Percentiles rank a stretch among this genome's conserved stretches.
phyloP scores from a whole-genome alignment of 1,140 invertebrate genomes.

The Muscidifurax raptorellus region DNA sequence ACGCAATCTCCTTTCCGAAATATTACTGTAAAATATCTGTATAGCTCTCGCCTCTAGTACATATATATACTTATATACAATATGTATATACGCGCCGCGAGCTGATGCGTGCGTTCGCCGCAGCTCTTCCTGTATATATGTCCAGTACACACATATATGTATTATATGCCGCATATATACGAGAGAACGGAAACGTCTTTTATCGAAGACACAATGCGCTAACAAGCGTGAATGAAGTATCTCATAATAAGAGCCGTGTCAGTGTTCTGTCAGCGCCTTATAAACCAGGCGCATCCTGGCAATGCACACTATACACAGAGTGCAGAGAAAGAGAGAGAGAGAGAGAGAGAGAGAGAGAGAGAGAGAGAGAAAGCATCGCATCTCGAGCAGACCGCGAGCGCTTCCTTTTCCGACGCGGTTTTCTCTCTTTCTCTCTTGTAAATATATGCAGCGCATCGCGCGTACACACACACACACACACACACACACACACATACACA shows the following conservation, averaged over 20 bases:
- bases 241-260: constrained; percentile 15
- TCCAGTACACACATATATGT: no score
- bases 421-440: background rate
- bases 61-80: background rate
- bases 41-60: background rate
- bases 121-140: no score
- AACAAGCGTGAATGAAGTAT: constrained; percentile 22
- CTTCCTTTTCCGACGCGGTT: constrained; percentile 1
- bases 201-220: constrained; percentile 14
- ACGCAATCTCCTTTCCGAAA: no score
- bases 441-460: background rate
- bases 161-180: background rate
- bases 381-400: background rate
- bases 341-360: no score
- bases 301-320: no score
- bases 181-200: constrained; percentile 29
- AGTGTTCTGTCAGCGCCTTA: constrained; percentile 24
- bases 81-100: background rate
- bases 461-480: no score
- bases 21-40: background rate
- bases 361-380: background rate
- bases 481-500: no score
- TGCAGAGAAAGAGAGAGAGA: no score
- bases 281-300: constrained; percentile 20
- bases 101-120: background rate